These are phyloP conservation scores for Cyphomyrus plagiostoma DNA, from an alignment of 2,113 vertebrate species.

Conservation along the genomic window DNA sequence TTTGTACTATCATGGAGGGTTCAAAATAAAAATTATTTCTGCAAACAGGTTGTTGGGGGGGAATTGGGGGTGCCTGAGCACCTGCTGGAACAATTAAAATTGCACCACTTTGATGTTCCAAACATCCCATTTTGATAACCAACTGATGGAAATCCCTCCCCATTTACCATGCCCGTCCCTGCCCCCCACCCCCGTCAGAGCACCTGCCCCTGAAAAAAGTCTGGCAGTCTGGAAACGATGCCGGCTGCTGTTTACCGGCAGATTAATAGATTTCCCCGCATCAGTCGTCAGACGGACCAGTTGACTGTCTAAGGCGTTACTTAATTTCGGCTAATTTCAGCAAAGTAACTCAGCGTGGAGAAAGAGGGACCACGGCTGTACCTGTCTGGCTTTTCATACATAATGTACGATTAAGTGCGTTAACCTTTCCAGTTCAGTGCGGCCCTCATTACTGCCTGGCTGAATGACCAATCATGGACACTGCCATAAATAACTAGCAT, in stretches of 20 bases:
- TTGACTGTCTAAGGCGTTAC: background rate
- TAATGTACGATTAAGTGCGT: background rate
- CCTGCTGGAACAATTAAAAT: background rate
- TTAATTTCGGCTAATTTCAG: background rate
- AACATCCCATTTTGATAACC: background rate
- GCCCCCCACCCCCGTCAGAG: background rate
- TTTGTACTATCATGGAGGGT: background rate
- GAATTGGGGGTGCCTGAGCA: background rate
- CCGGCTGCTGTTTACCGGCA: background rate
- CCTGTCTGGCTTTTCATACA: background rate
- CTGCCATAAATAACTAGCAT: conserved; percentile 26
- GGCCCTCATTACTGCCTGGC: background rate
- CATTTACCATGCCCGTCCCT: background rate
- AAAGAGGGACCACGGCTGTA: background rate
- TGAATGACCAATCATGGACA: background rate
- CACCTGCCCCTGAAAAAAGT: background rate
- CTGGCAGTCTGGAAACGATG: background rate
- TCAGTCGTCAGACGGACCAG: background rate
- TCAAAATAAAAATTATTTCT: background rate
- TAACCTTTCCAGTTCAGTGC: conserved; percentile 19
- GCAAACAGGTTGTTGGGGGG: background rate
- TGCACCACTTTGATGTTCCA: background rate
- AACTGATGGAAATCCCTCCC: background rate
- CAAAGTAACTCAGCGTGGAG: no score
- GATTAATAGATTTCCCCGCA: background rate